A percentile compares a stretch with the other conserved stretches of the same genome.
phyloP scores from a whole-genome alignment of 2,888 invertebrate genomes.

The Antheraea assamensis region DNA sequence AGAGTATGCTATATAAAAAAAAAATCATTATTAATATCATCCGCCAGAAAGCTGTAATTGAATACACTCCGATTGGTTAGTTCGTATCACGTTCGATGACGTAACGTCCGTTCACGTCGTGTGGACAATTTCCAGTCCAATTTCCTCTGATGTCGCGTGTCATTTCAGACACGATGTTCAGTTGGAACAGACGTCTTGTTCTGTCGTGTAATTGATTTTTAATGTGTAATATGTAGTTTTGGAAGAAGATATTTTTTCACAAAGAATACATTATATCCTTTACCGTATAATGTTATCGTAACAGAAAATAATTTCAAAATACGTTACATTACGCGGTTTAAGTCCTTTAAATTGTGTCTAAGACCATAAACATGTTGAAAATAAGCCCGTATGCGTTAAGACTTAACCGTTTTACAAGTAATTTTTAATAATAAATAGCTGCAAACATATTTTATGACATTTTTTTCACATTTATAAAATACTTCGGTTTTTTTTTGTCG shows the following conservation, averaged over 20 bases:
- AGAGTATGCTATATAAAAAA: background rate
- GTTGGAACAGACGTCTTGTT: conserved; percentile 32
- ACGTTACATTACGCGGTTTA: no score
- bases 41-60: conserved; percentile 55
- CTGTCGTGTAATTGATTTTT: conserved; percentile 24
- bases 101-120: conserved; percentile 69
- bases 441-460: no score
- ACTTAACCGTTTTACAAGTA: no score
- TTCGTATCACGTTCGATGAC: conserved; percentile 68
- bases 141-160: conserved; percentile 64
- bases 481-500: no score
- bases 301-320: background rate
- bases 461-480: no score
- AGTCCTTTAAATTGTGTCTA: no score
- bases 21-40: conserved; percentile 33
- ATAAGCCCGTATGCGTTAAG: no score
- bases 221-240: background rate
- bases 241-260: no score
- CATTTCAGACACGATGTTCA: conserved; percentile 41
- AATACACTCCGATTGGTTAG: conserved; percentile 72
- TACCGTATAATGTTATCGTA: background rate
- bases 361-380: background rate
- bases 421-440: no score
- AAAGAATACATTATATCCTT: background rate
- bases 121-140: conserved; percentile 74